Conservation (phyloP, 2,113 vertebrate genomes). For the Origma solitaria region DNA sequence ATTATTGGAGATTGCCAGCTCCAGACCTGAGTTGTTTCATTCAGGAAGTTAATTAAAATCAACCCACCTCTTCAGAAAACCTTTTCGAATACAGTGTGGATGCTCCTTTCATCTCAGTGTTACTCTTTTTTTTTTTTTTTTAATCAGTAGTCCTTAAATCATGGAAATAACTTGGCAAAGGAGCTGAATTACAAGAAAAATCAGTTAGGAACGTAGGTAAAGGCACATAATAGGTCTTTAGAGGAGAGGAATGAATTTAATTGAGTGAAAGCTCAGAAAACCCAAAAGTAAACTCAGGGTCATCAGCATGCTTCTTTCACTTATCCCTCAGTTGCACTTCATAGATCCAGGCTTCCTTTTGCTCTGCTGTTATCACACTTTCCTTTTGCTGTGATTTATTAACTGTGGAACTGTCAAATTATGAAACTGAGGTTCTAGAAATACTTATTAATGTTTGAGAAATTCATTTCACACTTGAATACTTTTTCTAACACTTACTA, state of each 20-base stretch:
- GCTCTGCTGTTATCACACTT: conserved; percentile 52
- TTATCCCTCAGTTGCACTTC: conserved; percentile 47
- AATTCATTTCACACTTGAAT: conserved; percentile 70
- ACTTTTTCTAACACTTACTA: conserved; percentile 71
- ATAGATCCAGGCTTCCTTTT: conserved; percentile 50
- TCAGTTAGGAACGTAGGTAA: conserved; percentile 39
- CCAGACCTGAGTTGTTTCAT: conserved; percentile 60
- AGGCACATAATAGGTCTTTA: conserved; percentile 45
- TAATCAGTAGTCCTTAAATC: conserved; percentile 48
- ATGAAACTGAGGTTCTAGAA: conserved; percentile 49
- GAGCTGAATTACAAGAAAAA: conserved; percentile 56
- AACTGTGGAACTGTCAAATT: conserved; percentile 66
- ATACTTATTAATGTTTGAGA: conserved; percentile 58
- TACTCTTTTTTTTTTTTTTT: neutral
- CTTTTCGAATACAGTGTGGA: neutral
- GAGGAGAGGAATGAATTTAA: conserved; percentile 52
- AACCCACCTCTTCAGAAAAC: conserved; percentile 54
- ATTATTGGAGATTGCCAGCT: conserved; percentile 58
- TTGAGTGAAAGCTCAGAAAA: conserved; percentile 44
- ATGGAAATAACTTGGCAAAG: conserved; percentile 62
- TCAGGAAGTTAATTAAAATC: conserved; percentile 66
- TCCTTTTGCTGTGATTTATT: conserved; percentile 66
- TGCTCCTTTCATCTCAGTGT: conserved; percentile 36
- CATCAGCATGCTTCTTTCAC: conserved; percentile 43
- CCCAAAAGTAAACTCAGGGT: conserved; percentile 32